These are phyloP conservation scores for Cheilosia variabilis DNA, from an alignment of 2,888 invertebrate genomes.

Conservation along the genomic window DNA sequence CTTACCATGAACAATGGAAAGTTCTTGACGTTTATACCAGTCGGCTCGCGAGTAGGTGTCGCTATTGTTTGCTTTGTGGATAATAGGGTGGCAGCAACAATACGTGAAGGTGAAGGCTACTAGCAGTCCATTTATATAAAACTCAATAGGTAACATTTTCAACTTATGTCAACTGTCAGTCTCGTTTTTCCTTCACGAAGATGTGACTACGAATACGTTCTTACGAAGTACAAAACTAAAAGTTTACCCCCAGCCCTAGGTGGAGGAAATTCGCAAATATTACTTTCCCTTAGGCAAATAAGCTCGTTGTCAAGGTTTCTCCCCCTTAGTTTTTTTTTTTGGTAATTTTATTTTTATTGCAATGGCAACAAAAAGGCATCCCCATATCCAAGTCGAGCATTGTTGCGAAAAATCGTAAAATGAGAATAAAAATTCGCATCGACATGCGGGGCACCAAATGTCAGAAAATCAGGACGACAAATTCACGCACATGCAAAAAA, in stretches of 20 bases:
- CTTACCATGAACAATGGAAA: no score
- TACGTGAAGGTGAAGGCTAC: no score
- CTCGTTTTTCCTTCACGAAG: neutral
- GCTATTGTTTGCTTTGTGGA: no score
- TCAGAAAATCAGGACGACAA: constrained; percentile 56
- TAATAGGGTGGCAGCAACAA: no score
- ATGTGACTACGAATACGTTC: neutral
- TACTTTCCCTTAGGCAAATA: constrained; percentile 23
- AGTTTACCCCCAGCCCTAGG: neutral
- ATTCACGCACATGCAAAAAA: constrained; percentile 51
- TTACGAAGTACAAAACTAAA: neutral
- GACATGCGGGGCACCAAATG: constrained; percentile 34
- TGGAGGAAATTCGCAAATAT: constrained; percentile 7
- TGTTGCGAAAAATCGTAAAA: constrained; percentile 66
- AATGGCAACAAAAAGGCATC: constrained; percentile 28
- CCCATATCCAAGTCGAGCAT: constrained; percentile 25
- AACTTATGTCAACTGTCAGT: no score
- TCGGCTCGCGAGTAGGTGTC: no score
- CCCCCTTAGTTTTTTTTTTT: neutral
- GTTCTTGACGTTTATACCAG: no score
- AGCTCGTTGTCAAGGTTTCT: constrained; percentile 21
- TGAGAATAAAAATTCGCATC: constrained; percentile 60
- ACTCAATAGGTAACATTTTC: no score
- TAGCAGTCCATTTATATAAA: no score
- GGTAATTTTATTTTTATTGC: constrained; percentile 34